Percentiles rank a stretch among this genome's conserved stretches.
These are phyloP conservation scores for Serranus cabrilla DNA, from an alignment of 2,797 vertebrate species.

Conservation along the genomic window DNA sequence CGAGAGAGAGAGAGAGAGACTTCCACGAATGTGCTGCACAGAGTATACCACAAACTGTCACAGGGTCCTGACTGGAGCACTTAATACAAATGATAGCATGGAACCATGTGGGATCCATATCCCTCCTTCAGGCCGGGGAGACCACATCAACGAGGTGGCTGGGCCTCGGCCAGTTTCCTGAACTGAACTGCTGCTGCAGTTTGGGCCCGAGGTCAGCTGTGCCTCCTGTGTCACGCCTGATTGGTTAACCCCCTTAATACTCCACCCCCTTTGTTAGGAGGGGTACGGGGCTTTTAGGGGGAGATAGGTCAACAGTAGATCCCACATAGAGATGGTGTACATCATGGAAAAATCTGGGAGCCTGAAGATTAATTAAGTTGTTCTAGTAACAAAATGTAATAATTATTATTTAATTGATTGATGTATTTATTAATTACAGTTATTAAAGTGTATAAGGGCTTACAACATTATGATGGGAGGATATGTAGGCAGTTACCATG, in stretches of 20 bases:
- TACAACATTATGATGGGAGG: no score
- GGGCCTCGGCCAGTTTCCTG: conserved; percentile 31
- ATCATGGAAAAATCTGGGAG: no score
- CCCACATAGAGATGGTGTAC: no score
- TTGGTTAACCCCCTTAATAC: background rate
- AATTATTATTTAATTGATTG: no score
- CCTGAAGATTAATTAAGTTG: no score
- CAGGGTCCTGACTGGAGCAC: conserved; percentile 18
- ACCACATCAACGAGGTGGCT: conserved; percentile 45
- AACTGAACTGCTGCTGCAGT: conserved; percentile 11
- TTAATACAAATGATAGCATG: conserved; percentile 52
- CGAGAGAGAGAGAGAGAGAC: background rate
- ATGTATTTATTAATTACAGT: no score
- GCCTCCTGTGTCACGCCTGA: conserved; percentile 19
- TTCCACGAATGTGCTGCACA: conserved; percentile 28
- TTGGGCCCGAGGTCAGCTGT: conserved; percentile 41
- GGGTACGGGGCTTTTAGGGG: no score
- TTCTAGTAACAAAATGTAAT: no score
- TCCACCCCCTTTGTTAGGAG: no score
- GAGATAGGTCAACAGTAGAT: no score
- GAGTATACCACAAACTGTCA: conserved; percentile 49
- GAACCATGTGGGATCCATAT: conserved; percentile 54
- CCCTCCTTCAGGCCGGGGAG: conserved; percentile 32
- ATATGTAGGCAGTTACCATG: no score
- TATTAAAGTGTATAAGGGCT: no score